Evolutionary conservation across 1,140 invertebrate species (phyloP).

Genomic region (Lepidostoma basale): DNA sequence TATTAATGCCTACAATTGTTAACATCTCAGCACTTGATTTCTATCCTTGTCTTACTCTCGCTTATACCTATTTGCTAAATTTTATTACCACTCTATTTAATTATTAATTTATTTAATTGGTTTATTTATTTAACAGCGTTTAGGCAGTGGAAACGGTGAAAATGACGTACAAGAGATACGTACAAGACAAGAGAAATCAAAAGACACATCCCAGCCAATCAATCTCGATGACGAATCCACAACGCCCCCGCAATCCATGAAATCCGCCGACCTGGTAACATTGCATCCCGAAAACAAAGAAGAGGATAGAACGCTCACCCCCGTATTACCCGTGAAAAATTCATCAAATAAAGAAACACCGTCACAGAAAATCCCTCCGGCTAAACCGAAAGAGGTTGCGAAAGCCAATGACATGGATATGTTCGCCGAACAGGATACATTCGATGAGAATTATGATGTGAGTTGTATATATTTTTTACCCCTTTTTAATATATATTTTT

Average conservation of each 20-base stretch:
- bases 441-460: conserved; percentile 83
- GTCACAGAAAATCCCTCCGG: neutral
- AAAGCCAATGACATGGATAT: conserved; percentile 75
- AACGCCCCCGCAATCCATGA: conserved; percentile 23
- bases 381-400: conserved; percentile 35
- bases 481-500: too few species aligned
- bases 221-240: conserved; percentile 19
- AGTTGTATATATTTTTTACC: conserved; percentile 60
- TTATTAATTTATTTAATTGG: too few species aligned
- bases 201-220: conserved; percentile 12
- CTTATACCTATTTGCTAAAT: too few species aligned
- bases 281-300: neutral
- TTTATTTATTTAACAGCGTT: too few species aligned
- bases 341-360: neutral
- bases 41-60: too few species aligned
- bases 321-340: conserved; percentile 6
- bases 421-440: conserved; percentile 89
- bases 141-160: conserved; percentile 68
- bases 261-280: neutral
- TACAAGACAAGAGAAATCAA: conserved; percentile 37
- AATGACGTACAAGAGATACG: conserved; percentile 58
- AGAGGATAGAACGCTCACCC: conserved; percentile 20
- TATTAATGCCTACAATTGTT: too few species aligned
- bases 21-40: too few species aligned
- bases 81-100: too few species aligned